Evolutionary conservation across 1,140 invertebrate species (phyloP), one percentile per base, ranked within the genome.

Genomic region (Monomorium pharaonis): DNA sequence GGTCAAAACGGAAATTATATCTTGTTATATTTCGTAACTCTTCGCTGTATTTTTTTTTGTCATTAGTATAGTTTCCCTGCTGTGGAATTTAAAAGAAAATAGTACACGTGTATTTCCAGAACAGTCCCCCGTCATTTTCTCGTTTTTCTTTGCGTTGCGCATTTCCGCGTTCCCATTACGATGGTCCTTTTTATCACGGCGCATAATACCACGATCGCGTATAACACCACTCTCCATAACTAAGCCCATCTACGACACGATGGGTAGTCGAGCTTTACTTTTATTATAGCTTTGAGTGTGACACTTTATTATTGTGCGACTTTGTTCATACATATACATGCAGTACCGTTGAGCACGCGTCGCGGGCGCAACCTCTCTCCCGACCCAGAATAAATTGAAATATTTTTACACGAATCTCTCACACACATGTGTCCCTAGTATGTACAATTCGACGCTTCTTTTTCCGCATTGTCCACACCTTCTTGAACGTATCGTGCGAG

Each of bases 201-300:
- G n/a, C 56, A 72, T 49, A 37, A 69, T 33, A 84, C 42, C n/a
- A 49, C 24, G 70, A 81, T 72, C 42, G 58, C 65, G n/a, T 30
- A 27, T 58, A 81, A 27, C 47, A 54, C 27, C n/a, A 16, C 30
- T 51, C 33, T 58, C 51, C 76, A 72, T 58, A 58, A 37, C 65
- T 58, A 44, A 70, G 37, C n/a, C 54, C 37, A 65, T 44, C 7
- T 56, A 47, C 54, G 37, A 84, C 69, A 58, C 54, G 51, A 49
- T 37, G 42, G 24, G 65, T 51, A 85, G 65, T 78, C 37, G 56
- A 62, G 67, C 24, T 90, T 92, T 86, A 89, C 83, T 88, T 90
- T 90, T 86, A 90, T 90, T 85, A 80, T 83, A 74, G 86, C 86
- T 89, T 87, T 84, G 88, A 91, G 83, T 85, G 83, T 65, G 81